Percentiles rank a stretch among this genome's conserved stretches.
phyloP scores from a whole-genome alignment of 2,888 invertebrate genomes.

The Gymnosoma rotundatum region DNA sequence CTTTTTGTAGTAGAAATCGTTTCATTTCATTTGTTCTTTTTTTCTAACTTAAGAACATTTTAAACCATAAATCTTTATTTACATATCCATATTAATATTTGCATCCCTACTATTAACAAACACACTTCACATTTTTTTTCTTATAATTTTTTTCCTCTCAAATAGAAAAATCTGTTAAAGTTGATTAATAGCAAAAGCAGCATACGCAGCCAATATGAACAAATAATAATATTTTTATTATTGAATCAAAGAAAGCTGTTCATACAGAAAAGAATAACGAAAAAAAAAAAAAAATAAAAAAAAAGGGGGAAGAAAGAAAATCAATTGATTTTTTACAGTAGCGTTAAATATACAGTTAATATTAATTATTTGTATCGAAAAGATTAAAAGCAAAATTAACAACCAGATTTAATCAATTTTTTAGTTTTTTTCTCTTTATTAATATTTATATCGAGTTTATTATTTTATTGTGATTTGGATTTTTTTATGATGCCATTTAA shows the following conservation, averaged over 20 bases:
- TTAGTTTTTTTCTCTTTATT: slow-evolving; percentile 35
- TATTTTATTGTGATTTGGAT: slow-evolving; percentile 1
- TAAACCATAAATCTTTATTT: slow-evolving; percentile 11
- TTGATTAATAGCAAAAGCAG: slow-evolving; percentile 28
- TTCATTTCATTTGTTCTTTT: not conserved
- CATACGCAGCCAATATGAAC: slow-evolving; percentile 19
- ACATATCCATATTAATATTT: not conserved
- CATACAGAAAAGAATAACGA: slow-evolving; percentile 2
- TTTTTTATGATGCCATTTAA: slow-evolving; percentile 36
- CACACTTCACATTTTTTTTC: slow-evolving; percentile 5
- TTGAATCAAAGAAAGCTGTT: slow-evolving; percentile 48
- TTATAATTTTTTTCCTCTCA: slow-evolving; percentile 17
- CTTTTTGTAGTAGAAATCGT: not conserved
- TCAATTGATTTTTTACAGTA: slow-evolving; percentile 59
- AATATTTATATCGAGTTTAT: slow-evolving; percentile 43
- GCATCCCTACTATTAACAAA: not conserved
- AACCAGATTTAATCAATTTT: slow-evolving; percentile 35
- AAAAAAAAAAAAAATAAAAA: not conserved
- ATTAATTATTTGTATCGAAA: slow-evolving; percentile 9
- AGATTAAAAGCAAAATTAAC: slow-evolving; percentile 23
- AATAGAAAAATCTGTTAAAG: slow-evolving; percentile 50
- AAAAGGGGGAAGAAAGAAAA: slow-evolving; percentile 29
- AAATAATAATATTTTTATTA: slow-evolving; percentile 14
- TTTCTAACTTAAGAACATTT: not conserved
- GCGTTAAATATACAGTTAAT: slow-evolving; percentile 46